A percentile compares a stretch with the other conserved stretches of the same genome.
These are phyloP conservation scores for Ochotona princeps DNA, from an alignment of 2,113 vertebrate genomes.

Conservation along the genomic window DNA sequence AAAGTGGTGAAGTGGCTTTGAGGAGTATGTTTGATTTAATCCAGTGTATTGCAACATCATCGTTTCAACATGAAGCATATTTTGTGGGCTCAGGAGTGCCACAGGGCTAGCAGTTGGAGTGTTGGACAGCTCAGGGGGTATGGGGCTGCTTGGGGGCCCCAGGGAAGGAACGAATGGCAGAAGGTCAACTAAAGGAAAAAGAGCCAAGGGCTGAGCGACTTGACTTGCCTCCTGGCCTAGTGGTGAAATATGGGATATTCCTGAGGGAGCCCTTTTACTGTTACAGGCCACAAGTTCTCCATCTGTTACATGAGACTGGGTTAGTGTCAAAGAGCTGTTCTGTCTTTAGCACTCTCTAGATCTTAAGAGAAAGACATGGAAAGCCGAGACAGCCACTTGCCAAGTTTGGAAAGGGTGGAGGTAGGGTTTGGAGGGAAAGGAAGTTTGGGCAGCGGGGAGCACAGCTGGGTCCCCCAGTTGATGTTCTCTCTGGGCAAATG, in stretches of 20 bases:
- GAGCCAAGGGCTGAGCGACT: background rate
- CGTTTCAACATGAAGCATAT: background rate
- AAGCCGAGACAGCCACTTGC: background rate
- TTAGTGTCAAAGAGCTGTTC: background rate
- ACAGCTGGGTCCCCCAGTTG: background rate
- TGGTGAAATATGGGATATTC: background rate
- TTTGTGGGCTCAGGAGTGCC: background rate
- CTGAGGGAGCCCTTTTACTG: conserved; percentile 50
- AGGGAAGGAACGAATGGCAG: too few species aligned
- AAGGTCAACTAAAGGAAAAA: background rate
- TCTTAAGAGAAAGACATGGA: background rate
- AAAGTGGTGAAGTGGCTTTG: conserved; percentile 25
- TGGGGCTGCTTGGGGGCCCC: background rate
- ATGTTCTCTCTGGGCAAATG: background rate
- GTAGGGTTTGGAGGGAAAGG: background rate
- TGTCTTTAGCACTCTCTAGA: background rate
- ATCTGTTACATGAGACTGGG: background rate
- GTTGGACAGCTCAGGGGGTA: background rate
- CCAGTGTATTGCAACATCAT: background rate
- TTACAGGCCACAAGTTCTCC: conserved; percentile 58
- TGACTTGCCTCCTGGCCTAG: background rate
- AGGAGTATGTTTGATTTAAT: conserved; percentile 30
- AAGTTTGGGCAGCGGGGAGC: background rate
- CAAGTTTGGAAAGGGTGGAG: background rate
- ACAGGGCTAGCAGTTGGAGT: background rate